A percentile compares a stretch with the other conserved stretches of the same genome.
phyloP scores from a whole-genome alignment of 2,888 invertebrate genomes.

The Spilarctia lutea region DNA sequence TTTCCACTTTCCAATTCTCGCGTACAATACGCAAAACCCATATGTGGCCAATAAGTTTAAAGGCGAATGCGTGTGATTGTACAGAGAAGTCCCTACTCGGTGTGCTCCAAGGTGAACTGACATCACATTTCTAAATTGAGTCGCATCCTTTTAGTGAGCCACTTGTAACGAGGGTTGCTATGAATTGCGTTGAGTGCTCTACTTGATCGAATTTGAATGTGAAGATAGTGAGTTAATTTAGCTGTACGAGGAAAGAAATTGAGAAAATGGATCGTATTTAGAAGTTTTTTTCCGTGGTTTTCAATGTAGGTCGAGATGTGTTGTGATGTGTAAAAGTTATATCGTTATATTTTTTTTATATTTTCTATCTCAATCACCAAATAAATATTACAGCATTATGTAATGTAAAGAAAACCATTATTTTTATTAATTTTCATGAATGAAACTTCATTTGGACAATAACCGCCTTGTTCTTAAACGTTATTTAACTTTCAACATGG shows the following conservation, averaged over 20 bases:
- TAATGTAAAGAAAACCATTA: too few relatives aligned
- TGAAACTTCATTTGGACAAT: too few relatives aligned
- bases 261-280: background rate
- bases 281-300: background rate
- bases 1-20: background rate
- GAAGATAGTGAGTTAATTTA: constrained; percentile 6
- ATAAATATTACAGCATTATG: too few relatives aligned
- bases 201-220: constrained; percentile 11
- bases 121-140: constrained; percentile 4
- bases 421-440: too few relatives aligned
- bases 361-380: background rate
- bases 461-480: too few relatives aligned
- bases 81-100: constrained; percentile 29
- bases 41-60: background rate
- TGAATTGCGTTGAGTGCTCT: constrained; percentile 10
- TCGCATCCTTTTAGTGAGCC: constrained; percentile 13
- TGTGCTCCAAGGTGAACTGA: background rate
- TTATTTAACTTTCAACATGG: too few relatives aligned
- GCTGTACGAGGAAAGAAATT: background rate
- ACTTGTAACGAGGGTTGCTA: constrained; percentile 12
- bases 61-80: constrained; percentile 13
- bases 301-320: background rate
- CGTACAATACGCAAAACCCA: background rate
- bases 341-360: background rate
- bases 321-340: background rate